Evolutionary conservation across 1,140 invertebrate genomes (phyloP), one percentile per base, ranked within the genome.

Genomic region (Drosophila tristis): DNA sequence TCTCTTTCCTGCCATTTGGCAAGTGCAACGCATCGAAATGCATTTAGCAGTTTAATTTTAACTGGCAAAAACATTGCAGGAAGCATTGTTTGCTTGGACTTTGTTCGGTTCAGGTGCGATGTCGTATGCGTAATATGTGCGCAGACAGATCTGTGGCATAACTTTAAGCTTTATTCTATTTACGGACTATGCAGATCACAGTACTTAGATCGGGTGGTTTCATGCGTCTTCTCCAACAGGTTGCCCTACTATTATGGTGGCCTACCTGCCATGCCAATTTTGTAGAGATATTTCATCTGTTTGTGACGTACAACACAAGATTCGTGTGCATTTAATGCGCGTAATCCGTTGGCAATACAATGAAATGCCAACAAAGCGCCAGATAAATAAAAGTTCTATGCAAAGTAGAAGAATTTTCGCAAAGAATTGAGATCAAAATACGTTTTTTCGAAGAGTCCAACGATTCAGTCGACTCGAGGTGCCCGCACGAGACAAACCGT

Each of bases 71-170:
- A 60, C 59, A 58, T 29, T 51, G 43, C 58, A 53, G 81, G 74
- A 81, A 86, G 74, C 44, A 64, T 44, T 50, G 25, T 60, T 78
- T 25, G 26, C 29, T 73, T 59, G 68, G 60, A 64, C 58, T 67
- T 74, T 75, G 73, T 8, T 48, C 44, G 13, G 3, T 20, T n/a
- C 16, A 55, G 44, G 50, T 48, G 31, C 66, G 49, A 53, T 59
- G 82, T 68, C 81, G 82, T 87, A 86, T 86, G 65, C 68, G 74
- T 72, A 78, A 86, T 74, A 62, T 81, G 20, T 54, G 29, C 25
- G 43, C 42, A 26, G 13, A 4, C 8, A 35, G 42, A 9, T n/a
- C 57, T 57, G 20, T n/a, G 29, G 48, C 39, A 62, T 49, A 15
- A 9, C 13, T 16, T 55, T 44, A 35, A 31, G 51, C 44, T 44